Conservation (phyloP, 2,113 vertebrate species). For the Hippocampus comes region DNA sequence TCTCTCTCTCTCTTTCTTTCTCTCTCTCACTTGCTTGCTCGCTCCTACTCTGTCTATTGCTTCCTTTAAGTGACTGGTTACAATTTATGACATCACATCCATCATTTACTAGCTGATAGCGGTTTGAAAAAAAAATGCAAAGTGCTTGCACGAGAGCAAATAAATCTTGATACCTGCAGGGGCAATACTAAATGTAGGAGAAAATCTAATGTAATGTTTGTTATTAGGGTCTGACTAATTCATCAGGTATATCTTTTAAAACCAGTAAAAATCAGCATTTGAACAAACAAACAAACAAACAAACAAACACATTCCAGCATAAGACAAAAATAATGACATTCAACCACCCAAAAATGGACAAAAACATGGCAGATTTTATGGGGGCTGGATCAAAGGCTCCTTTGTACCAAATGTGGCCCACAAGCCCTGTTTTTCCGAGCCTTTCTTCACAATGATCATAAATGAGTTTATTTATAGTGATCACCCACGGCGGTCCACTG, state of each 20-base stretch:
- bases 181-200: not conserved
- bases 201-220: not conserved
- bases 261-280: too few species aligned
- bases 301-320: too few species aligned
- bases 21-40: not conserved
- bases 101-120: not conserved
- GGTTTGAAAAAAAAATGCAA: not conserved
- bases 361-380: too few species aligned
- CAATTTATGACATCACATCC: conserved; percentile 1
- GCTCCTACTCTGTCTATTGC: not conserved
- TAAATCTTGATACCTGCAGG: not conserved
- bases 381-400: too few species aligned
- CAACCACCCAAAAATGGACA: too few species aligned
- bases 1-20: not conserved
- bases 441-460: not conserved
- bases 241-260: too few species aligned
- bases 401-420: not conserved
- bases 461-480: not conserved
- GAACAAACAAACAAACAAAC: too few species aligned
- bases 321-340: too few species aligned
- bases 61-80: conserved; percentile 4
- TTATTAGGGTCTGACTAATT: too few species aligned
- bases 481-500: too few species aligned
- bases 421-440: not conserved
- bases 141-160: not conserved